Base-by-base conservation (phyloP, 2,113 vertebrate species). In the Vidua chalybeata region DNA sequence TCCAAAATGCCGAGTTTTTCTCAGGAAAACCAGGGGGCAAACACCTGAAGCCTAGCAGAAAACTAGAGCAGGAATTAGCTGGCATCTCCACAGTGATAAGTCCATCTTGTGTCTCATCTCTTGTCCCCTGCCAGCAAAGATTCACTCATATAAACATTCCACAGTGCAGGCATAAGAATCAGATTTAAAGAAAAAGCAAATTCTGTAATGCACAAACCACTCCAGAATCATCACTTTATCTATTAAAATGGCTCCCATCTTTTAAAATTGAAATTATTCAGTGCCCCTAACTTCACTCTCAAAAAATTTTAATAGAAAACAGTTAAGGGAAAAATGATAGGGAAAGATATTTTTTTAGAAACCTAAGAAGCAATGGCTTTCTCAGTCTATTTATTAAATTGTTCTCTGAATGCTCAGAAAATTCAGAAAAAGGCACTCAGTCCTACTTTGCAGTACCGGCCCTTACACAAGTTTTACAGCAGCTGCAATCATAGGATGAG, bases 311-410 rank as follows among this genome's bases (percentile, higher is more conserved):
- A 95, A 89, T 76, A 93, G 91, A 94, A 94, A 94, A 93, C 2
- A 9, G 67, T 89, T 87, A 94, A 83, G 59, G 64, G 75, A 89
- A 95, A 91, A 93, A 79, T 54, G 9, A 87, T 62, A 85, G 52
- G 73, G 61, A 93, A 82, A 91, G 67, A 68, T 96, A 84, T 95
- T 94, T 71, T 86, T 95, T 88, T 83, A 95, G 84, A 91, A 95
- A 94, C 43, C 63, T 35, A 77, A 68, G 66, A 69, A 95, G 90
- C 27, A 55, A 74, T 45, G 84, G 71, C 72, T 96, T 93, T 93
- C 92, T 93, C 90, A 59, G 79, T 37, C 90, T 79, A 80, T 90
- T 94, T 93, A 93, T 91, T 93, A 91, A 95, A 96, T 76, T 89
- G 71, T 91, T 94, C 93, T 69, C 54, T 30, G 75, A 76, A 74